Evolutionary conservation across 2,113 vertebrate species (phyloP).

Genomic region (Bettongia penicillata): DNA sequence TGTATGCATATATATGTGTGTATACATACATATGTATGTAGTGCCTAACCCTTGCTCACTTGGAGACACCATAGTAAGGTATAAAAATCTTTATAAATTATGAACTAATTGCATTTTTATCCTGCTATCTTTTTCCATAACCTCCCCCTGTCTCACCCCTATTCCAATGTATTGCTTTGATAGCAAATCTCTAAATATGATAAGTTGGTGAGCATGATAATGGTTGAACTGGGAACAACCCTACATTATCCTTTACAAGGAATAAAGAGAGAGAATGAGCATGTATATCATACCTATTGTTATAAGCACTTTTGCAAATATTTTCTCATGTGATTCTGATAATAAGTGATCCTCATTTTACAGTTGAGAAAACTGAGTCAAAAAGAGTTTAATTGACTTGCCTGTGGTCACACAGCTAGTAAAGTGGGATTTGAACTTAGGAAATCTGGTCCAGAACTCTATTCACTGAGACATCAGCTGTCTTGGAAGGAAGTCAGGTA

Average conservation of each 20-base stretch:
- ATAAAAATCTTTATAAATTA: neutral
- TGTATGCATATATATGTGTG: too few relatives aligned
- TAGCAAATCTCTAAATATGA: neutral
- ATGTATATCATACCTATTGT: neutral
- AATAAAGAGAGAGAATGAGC: neutral
- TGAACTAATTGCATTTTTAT: neutral
- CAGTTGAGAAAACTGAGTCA: neutral
- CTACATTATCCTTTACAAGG: neutral
- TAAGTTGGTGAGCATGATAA: neutral
- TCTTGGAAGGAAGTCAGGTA: neutral
- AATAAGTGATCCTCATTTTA: neutral
- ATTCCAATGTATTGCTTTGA: neutral
- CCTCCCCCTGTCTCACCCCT: neutral
- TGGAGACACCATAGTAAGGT: neutral
- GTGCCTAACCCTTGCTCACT: neutral
- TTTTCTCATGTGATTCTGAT: neutral
- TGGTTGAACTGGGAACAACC: neutral
- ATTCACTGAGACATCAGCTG: neutral
- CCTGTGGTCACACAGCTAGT: neutral
- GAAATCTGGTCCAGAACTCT: neutral
- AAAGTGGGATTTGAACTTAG: neutral
- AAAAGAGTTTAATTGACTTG: neutral
- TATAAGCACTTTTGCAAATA: neutral
- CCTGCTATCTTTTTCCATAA: neutral
- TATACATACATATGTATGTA: too few relatives aligned